Conservation (phyloP, 2,888 invertebrate genomes). For the Eumacrocentrus americanus region DNA sequence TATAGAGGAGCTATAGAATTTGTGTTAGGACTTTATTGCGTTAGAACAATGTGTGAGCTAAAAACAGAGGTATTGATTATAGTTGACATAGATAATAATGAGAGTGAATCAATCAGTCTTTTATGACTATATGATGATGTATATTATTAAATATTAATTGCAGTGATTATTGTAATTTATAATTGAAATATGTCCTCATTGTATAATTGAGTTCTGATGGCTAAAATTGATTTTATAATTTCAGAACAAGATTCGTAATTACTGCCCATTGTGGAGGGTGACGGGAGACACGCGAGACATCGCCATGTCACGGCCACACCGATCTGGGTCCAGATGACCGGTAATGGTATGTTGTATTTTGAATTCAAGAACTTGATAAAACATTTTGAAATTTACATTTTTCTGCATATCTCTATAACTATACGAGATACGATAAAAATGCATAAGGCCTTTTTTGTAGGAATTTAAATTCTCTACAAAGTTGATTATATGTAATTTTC, state of each 20-base stretch:
- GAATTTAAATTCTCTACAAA: too few species aligned
- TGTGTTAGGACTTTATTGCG: neutral
- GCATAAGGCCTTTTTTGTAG: too few species aligned
- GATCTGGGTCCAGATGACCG: conserved; percentile 43
- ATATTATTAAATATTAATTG: neutral
- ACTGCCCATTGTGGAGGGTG: conserved; percentile 53
- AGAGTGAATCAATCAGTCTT: neutral
- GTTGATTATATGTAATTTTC: too few species aligned
- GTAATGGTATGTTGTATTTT: conserved; percentile 40
- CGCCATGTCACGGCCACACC: conserved; percentile 47
- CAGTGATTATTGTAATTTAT: neutral
- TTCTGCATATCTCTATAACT: too few species aligned
- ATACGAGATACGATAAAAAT: too few species aligned
- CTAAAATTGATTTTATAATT: conserved; percentile 29
- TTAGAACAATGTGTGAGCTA: neutral
- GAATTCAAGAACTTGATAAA: neutral
- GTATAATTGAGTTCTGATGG: neutral
- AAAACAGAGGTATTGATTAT: neutral
- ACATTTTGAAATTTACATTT: too few species aligned
- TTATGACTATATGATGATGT: neutral
- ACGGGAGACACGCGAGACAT: conserved; percentile 46
- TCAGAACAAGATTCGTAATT: conserved; percentile 35
- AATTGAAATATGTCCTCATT: neutral
- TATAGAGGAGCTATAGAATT: neutral
- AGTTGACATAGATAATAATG: neutral